Percentiles rank a stretch among this genome's conserved stretches.
phyloP scores from a whole-genome alignment of 2,113 vertebrate genomes.

The Cinclus cinclus region DNA sequence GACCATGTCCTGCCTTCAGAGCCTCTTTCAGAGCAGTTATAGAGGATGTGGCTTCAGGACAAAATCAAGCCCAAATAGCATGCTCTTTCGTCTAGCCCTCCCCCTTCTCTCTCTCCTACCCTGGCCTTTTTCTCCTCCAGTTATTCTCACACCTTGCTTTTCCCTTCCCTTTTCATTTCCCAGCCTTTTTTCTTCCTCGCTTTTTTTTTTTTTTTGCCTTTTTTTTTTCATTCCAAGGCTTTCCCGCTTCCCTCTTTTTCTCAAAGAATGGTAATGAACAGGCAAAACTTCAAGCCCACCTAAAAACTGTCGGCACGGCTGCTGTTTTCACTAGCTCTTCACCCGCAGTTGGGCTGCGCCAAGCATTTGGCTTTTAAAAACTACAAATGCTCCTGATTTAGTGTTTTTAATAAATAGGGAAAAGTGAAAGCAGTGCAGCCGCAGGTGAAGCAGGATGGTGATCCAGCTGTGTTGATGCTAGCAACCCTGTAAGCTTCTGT shows the following conservation, averaged over 20 bases:
- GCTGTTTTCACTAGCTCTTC: conserved; percentile 56
- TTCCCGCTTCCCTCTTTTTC: not conserved
- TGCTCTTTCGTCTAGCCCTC: not conserved
- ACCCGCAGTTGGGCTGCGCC: conserved; percentile 47
- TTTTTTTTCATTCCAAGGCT: conserved; percentile 19
- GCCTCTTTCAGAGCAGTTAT: not conserved
- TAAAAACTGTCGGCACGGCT: conserved; percentile 34
- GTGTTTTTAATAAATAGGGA: conserved; percentile 76
- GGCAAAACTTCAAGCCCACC: conserved; percentile 59
- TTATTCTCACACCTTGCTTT: not conserved
- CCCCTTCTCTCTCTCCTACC: not conserved
- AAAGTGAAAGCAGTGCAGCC: conserved; percentile 52
- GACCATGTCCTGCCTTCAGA: conserved; percentile 20
- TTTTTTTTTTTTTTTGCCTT: not conserved
- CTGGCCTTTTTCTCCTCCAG: not conserved
- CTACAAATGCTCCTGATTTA: conserved; percentile 72
- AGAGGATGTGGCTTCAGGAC: conserved; percentile 27
- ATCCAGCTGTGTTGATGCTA: conserved; percentile 68
- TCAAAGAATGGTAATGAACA: conserved; percentile 44
- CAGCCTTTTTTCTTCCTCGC: not conserved
- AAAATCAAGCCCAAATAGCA: not conserved
- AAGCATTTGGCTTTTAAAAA: conserved; percentile 56
- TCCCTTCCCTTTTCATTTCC: not conserved
- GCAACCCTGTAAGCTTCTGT: conserved; percentile 44
- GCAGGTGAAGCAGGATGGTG: conserved; percentile 59